Percentiles rank a stretch among this genome's conserved stretches.
phyloP scores from a whole-genome alignment of 2,888 invertebrate genomes.

The Pantelozetes paolii region DNA sequence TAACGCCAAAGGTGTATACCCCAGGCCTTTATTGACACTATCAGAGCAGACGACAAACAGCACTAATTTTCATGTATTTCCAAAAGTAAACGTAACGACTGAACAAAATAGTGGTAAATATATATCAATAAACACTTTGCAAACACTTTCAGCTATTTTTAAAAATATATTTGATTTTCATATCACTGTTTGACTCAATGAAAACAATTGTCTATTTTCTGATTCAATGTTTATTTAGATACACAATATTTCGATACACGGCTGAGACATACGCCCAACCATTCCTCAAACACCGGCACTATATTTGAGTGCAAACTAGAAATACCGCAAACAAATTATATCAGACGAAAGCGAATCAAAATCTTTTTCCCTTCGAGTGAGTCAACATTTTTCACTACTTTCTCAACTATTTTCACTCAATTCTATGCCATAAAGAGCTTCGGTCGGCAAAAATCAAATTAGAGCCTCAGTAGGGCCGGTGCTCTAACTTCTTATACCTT shows the following conservation, averaged over 20 bases:
- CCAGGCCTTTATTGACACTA: constrained; percentile 37
- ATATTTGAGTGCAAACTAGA: constrained; percentile 41
- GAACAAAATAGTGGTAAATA: constrained; percentile 20
- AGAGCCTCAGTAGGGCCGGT: neutral
- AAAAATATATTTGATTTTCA: neutral
- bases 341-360: constrained; percentile 40
- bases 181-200: neutral
- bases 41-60: constrained; percentile 36
- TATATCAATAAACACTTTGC: neutral
- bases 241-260: constrained; percentile 18
- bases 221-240: neutral
- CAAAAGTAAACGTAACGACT: constrained; percentile 32
- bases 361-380: constrained; percentile 42
- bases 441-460: constrained; percentile 30
- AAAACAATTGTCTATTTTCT: neutral
- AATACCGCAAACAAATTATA: constrained; percentile 37
- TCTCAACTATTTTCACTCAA: too few relatives aligned
- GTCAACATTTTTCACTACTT: constrained; percentile 22
- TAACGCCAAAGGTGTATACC: constrained; percentile 33
- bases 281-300: constrained; percentile 33
- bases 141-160: neutral
- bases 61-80: constrained; percentile 35
- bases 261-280: constrained; percentile 12
- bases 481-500: neutral
- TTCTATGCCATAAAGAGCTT: neutral